Conservation (phyloP, 2,888 invertebrate genomes). For the Tenthredo amoena region DNA sequence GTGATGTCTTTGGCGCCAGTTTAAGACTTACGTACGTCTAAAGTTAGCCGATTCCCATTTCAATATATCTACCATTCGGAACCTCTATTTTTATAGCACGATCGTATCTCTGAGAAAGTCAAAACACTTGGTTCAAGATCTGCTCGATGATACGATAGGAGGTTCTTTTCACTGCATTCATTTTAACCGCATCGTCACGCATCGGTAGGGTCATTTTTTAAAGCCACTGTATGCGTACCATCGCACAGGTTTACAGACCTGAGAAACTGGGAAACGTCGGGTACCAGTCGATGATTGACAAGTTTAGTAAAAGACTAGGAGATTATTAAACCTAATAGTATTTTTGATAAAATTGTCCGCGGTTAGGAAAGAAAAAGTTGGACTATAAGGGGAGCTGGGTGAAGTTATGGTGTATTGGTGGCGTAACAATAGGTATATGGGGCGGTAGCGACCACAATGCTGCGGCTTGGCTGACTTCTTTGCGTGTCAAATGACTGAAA, state of each 20-base stretch:
- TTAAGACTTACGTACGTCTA: neutral
- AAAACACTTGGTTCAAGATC: neutral
- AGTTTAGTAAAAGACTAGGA: conserved; percentile 53
- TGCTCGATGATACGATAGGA: neutral
- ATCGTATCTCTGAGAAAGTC: conserved; percentile 3
- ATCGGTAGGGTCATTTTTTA: neutral
- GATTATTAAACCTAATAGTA: conserved; percentile 33
- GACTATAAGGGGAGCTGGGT: conserved; percentile 2
- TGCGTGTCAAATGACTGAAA: conserved; percentile 78
- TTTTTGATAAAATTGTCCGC: conserved; percentile 20
- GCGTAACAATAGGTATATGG: conserved; percentile 72
- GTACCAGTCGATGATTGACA: conserved; percentile 48
- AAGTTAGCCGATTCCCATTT: neutral
- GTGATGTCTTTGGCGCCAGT: neutral
- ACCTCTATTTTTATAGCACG: neutral
- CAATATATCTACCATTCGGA: neutral
- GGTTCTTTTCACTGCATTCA: neutral
- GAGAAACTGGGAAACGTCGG: neutral
- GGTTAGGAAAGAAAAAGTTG: conserved; percentile 52
- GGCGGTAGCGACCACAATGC: conserved; percentile 67
- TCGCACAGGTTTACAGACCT: neutral
- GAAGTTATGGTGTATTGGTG: conserved; percentile 66
- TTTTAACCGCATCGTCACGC: neutral
- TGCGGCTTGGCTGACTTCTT: conserved; percentile 76
- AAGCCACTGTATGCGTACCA: neutral